These are phyloP conservation scores for Gulo gulo DNA, from an alignment of 2,113 vertebrate species.

Conservation along the genomic window DNA sequence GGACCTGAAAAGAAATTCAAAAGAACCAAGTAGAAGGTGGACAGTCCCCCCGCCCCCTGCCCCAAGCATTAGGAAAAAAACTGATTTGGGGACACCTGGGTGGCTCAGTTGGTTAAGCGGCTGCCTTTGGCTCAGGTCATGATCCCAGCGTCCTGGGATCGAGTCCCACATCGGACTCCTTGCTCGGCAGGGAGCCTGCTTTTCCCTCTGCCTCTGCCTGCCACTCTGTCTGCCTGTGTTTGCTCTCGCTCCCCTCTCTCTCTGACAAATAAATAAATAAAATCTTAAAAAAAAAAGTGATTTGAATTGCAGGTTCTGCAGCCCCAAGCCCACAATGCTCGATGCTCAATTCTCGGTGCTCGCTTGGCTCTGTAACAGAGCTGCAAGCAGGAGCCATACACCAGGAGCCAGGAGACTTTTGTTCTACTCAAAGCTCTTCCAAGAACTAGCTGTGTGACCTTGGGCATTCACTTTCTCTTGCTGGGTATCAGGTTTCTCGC, in stretches of 20 bases:
- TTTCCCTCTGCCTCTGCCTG: too few relatives aligned
- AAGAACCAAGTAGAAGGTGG: not conserved
- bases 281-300: not conserved
- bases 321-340: not conserved
- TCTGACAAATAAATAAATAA: too few relatives aligned
- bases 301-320: slow-evolving; percentile 2
- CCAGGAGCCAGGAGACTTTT: not conserved
- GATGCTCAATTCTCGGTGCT: too few relatives aligned
- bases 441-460: slow-evolving; percentile 24
- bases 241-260: too few relatives aligned
- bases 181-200: too few relatives aligned
- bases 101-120: too few relatives aligned
- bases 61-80: not conserved
- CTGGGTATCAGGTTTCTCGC: slow-evolving; percentile 17
- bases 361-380: not conserved
- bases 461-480: not conserved
- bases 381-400: not conserved
- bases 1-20: slow-evolving; percentile 12
- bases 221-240: too few relatives aligned
- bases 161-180: too few relatives aligned
- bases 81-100: too few relatives aligned
- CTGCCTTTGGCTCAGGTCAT: too few relatives aligned
- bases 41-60: not conserved
- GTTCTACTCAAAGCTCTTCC: not conserved
- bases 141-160: too few relatives aligned